Base-by-base conservation (phyloP, 1,140 invertebrate genomes). In the Microplitis mediator region DNA sequence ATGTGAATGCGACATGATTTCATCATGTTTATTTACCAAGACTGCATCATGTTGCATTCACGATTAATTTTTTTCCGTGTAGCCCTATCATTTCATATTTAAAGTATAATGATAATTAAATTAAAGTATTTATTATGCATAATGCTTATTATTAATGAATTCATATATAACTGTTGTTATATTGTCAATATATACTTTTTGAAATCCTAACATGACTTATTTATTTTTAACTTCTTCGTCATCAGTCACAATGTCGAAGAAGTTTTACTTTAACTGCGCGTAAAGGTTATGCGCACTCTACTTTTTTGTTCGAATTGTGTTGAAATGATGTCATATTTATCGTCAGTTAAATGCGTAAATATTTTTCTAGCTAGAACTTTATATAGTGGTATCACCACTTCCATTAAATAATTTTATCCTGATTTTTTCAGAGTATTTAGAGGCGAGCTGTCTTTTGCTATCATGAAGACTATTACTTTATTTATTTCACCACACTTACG, bases 381-480 rank as follows among this genome's bases (percentile, higher is more conserved):
- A 76, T 85, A 86, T 14, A 81, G 77, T 16, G 84, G 84, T 32
- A 76, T 81, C 69, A 74, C 62, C 39, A 73, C 72, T 80, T 84
- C 85, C 66, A 86, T 77, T 1, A 86, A 67, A 76, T 78, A 76
- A 11, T 72, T 52, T 67, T 87, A 87, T 11, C 85, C 85, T 74
- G 82, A 78, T 71, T 84, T 82, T 75, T 87, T 82, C 36, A 86
- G 81, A 9, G 82, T 77, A 61, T 71, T 69, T 66, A 85, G 82
- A 60, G 86, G 83, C 65, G 82, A 72, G 78, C 79, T 71, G 54
- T 85, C 84, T 77, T 80, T 83, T 65, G 79, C 82, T 4, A 85
- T 79, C 80, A 87, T 84, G 36, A 73, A 82, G 13, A 81, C 14
- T 13, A 80, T 74, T n/a, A 39, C 62, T 73, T 81, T 75, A 5